A percentile compares a stretch with the other conserved stretches of the same genome.
Evolutionary conservation across 2,888 invertebrate genomes (phyloP).

Genomic region (Polyommatus icarus): DNA sequence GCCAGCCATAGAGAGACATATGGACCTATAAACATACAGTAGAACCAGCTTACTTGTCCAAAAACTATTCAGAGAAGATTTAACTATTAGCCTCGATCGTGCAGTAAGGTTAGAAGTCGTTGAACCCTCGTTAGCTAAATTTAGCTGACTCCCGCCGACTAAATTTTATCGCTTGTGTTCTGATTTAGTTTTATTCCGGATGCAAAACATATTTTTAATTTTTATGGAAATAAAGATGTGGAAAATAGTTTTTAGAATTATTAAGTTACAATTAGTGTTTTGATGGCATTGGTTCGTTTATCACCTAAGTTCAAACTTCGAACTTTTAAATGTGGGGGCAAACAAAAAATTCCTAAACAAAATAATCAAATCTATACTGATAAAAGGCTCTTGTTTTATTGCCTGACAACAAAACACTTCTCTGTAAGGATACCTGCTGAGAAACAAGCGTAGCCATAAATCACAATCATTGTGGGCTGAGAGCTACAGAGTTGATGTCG

Average conservation of each 20-base stretch:
- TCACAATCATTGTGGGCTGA: neutral
- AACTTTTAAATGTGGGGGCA: too few species aligned
- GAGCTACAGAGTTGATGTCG: neutral
- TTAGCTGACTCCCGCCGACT: constrained; percentile 42
- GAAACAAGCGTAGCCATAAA: neutral
- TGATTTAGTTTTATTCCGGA: constrained; percentile 10
- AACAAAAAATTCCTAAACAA: too few species aligned
- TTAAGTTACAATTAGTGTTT: neutral
- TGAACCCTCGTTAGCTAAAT: constrained; percentile 50
- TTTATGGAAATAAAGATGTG: neutral
- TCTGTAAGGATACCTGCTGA: neutral
- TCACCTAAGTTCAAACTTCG: neutral
- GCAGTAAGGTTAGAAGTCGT: constrained; percentile 45
- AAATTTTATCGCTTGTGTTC: constrained; percentile 6
- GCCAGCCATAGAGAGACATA: too few species aligned
- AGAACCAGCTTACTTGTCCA: neutral
- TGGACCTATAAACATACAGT: too few species aligned
- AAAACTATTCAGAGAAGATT: neutral
- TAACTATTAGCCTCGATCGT: neutral
- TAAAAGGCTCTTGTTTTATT: neutral
- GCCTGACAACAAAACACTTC: neutral
- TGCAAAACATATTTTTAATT: neutral
- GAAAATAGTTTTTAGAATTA: neutral
- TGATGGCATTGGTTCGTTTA: neutral
- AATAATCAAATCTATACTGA: neutral